These are phyloP conservation scores for Drosophila seguyi DNA, from an alignment of 1,140 invertebrate species.

Conservation along the genomic window DNA sequence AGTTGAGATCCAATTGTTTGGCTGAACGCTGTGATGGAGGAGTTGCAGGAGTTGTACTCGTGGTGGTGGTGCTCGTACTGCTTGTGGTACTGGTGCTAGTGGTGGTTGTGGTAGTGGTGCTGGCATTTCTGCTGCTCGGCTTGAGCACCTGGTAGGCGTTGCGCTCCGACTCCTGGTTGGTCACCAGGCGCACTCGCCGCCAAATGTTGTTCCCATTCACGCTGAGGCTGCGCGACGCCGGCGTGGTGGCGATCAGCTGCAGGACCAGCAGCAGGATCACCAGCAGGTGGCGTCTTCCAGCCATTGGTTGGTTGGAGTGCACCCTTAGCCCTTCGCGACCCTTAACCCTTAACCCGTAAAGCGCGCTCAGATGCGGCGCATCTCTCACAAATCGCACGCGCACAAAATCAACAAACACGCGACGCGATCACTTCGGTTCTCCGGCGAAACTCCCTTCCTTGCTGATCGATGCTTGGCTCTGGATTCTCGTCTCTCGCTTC, in stretches of 20 bases:
- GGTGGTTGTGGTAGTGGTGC: constrained; percentile 15
- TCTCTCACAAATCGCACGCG: constrained; percentile 35
- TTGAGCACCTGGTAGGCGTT: constrained; percentile 71
- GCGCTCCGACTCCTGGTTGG: constrained; percentile 64
- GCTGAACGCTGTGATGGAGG: constrained; percentile 37
- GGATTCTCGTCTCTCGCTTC: constrained; percentile 29
- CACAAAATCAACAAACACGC: constrained; percentile 35
- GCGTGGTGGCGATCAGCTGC: constrained; percentile 66
- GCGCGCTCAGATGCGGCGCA: constrained; percentile 61
- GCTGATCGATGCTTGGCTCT: constrained; percentile 20
- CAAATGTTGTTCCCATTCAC: constrained; percentile 70
- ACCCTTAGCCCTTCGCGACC: constrained; percentile 17
- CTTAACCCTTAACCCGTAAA: constrained; percentile 17
- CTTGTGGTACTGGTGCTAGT: constrained; percentile 13
- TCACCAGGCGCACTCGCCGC: constrained; percentile 71
- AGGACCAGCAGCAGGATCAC: constrained; percentile 61
- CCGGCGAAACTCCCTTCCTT: constrained; percentile 8
- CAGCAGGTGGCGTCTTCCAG: constrained; percentile 66
- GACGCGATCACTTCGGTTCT: constrained; percentile 20
- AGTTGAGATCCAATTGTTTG: constrained; percentile 75
- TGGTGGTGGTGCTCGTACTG: constrained; percentile 27
- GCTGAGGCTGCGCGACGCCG: constrained; percentile 63
- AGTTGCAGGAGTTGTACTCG: constrained; percentile 18
- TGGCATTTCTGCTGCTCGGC: constrained; percentile 46
- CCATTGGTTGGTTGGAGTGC: constrained; percentile 57